phyloP scores from a whole-genome alignment of 1,140 invertebrate genomes.

The Agrilus planipennis region DNA sequence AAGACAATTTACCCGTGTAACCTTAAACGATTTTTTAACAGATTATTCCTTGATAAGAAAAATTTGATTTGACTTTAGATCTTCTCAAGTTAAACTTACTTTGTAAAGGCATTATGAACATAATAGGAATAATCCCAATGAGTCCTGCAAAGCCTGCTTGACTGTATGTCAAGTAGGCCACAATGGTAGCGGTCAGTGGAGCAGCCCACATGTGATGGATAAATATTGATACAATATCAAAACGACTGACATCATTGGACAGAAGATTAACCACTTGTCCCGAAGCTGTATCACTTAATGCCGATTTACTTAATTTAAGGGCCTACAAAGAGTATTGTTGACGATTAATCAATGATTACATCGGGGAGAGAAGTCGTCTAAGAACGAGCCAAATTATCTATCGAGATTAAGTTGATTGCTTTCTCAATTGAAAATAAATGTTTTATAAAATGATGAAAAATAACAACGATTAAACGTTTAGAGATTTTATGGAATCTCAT shows the following conservation, averaged over 20 bases:
- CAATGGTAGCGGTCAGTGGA: slow-evolving; percentile 48
- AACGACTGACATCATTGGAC: slow-evolving; percentile 63
- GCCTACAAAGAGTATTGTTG: too few relatives aligned
- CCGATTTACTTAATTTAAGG: slow-evolving; percentile 46
- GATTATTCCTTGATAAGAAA: not conserved
- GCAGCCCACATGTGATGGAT: slow-evolving; percentile 53
- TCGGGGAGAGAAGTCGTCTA: too few relatives aligned
- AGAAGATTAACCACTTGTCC: slow-evolving; percentile 78
- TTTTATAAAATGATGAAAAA: too few relatives aligned
- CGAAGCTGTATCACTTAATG: slow-evolving; percentile 62
- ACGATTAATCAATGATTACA: too few relatives aligned
- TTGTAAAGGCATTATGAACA: slow-evolving; percentile 63
- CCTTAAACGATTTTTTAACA: slow-evolving; percentile 31
- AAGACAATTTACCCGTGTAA: slow-evolving; percentile 54
- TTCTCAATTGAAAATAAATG: too few relatives aligned
- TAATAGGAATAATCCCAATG: slow-evolving; percentile 53
- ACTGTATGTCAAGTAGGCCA: slow-evolving; percentile 49
- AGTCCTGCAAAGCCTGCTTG: slow-evolving; percentile 53
- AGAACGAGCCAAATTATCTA: too few relatives aligned
- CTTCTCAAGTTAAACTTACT: slow-evolving; percentile 30
- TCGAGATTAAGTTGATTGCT: too few relatives aligned
- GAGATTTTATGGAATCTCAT: too few relatives aligned
- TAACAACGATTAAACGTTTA: too few relatives aligned
- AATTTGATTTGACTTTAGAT: not conserved
- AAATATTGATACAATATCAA: slow-evolving; percentile 46